Evolutionary conservation across 2,113 vertebrate species (phyloP).

Genomic region (Promerops cafer): DNA sequence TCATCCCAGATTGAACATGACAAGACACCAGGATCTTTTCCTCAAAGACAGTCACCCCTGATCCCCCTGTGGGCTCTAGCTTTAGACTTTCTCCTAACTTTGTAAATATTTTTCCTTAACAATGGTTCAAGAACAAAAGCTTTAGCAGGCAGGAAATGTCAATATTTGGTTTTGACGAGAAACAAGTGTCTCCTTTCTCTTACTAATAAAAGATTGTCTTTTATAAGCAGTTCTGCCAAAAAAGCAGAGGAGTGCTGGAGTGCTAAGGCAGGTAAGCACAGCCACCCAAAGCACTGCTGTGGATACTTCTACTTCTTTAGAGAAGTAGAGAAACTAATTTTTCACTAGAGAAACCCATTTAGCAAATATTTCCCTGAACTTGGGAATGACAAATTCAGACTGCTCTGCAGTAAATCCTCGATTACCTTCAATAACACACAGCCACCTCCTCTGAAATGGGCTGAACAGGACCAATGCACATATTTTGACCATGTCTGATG

Average conservation of each 20-base stretch:
- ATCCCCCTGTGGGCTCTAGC: background rate
- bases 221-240: background rate
- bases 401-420: background rate
- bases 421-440: background rate
- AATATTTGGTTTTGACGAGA: background rate
- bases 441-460: accelerated
- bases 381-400: background rate
- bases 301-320: background rate
- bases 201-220: background rate
- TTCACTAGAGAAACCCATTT: background rate
- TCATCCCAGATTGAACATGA: background rate
- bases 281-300: background rate
- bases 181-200: background rate
- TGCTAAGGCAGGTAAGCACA: background rate
- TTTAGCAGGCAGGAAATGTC: background rate
- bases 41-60: background rate
- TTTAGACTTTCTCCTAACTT: background rate
- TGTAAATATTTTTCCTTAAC: background rate
- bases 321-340: background rate
- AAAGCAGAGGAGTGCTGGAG: background rate
- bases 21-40: background rate
- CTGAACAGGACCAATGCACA: background rate
- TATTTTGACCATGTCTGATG: background rate
- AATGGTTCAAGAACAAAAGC: background rate
- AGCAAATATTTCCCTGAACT: background rate